These are phyloP conservation scores for Poicephalus gulielmi DNA, from an alignment of 2,113 vertebrate genomes.

Conservation along the genomic window DNA sequence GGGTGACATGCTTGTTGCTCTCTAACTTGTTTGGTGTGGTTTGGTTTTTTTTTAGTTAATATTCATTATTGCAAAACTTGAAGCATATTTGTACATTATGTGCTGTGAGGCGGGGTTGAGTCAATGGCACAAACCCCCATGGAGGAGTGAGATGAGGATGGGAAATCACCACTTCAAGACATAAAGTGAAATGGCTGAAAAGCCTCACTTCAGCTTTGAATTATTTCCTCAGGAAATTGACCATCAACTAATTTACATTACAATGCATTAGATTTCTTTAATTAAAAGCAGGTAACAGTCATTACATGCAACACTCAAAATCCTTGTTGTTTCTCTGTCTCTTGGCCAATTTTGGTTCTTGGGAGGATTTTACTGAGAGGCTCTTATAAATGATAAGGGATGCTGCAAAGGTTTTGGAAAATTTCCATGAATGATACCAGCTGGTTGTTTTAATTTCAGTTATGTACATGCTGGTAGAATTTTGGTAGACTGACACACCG, in stretches of 20 bases:
- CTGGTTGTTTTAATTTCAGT: not conserved
- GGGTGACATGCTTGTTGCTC: not conserved
- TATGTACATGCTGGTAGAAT: not conserved
- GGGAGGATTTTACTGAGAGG: not conserved
- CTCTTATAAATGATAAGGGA: not conserved
- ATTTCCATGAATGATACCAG: not conserved
- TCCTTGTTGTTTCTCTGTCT: not conserved
- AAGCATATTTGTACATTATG: not conserved
- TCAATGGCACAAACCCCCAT: not conserved
- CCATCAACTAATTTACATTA: not conserved
- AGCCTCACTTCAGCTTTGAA: not conserved
- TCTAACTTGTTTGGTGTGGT: not conserved
- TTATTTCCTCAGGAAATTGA: conserved; percentile 18
- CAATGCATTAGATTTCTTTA: not conserved
- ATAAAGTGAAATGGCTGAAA: not conserved
- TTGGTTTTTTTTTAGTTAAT: not conserved
- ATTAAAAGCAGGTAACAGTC: not conserved
- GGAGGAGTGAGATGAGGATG: rapidly evolving
- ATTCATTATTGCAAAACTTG: not conserved
- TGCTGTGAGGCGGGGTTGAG: not conserved
- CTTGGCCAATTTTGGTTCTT: not conserved
- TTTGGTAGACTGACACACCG: rapidly evolving
- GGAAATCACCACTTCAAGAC: not conserved
- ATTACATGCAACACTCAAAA: not conserved
- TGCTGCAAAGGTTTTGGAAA: not conserved